Conservation (phyloP, 1,140 invertebrate species). For the Orussus abietinus region DNA sequence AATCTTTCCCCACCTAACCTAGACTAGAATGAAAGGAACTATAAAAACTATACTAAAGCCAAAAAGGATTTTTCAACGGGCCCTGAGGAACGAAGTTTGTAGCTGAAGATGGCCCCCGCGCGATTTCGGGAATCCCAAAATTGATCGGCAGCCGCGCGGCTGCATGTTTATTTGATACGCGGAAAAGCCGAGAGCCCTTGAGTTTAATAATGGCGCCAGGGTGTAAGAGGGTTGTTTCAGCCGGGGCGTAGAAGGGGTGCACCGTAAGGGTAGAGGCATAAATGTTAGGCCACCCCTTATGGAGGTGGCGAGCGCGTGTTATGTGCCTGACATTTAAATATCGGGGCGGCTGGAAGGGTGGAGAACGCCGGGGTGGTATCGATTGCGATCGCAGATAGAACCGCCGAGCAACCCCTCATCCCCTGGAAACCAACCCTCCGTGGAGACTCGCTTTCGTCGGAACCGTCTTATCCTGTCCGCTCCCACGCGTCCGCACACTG, state of each 20-base stretch:
- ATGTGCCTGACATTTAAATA: constrained; percentile 53
- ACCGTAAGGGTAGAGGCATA: constrained; percentile 17
- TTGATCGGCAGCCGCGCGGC: too few relatives aligned
- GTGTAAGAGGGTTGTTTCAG: constrained; percentile 17
- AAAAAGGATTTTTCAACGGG: too few relatives aligned
- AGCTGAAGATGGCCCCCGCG: too few relatives aligned
- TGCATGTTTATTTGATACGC: constrained; percentile 35
- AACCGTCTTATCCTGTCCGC: not conserved
- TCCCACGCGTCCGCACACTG: not conserved
- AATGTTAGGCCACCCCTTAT: constrained; percentile 37
- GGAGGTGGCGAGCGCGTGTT: constrained; percentile 37
- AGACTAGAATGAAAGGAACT: too few relatives aligned
- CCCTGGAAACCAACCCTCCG: not conserved
- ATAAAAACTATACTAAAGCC: too few relatives aligned
- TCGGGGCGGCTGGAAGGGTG: constrained; percentile 18
- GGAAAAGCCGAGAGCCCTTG: constrained; percentile 39
- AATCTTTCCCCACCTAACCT: too few relatives aligned
- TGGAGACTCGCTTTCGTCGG: not conserved
- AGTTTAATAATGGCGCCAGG: constrained; percentile 43
- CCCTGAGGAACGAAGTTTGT: too few relatives aligned
- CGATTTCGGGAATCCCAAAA: too few relatives aligned
- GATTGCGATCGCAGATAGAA: constrained; percentile 39
- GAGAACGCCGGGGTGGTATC: constrained; percentile 25
- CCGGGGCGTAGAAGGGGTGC: not conserved
- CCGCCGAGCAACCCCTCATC: constrained; percentile 3